A percentile compares a stretch with the other conserved stretches of the same genome.
Conservation (phyloP, 2,888 invertebrate species). For the Ischnura elegans region DNA sequence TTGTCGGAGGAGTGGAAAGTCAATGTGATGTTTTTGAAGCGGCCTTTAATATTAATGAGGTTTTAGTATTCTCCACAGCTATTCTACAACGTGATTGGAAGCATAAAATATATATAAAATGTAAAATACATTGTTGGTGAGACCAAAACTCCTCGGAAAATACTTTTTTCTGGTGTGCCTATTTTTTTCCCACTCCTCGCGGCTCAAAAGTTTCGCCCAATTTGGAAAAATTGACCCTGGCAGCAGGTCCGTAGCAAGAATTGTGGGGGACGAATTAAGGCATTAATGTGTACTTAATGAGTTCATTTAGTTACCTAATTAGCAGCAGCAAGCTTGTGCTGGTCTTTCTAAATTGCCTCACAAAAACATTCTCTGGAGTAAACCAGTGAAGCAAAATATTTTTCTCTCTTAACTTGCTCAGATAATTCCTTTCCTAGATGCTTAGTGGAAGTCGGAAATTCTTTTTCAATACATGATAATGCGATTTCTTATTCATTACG, state of each 20-base stretch:
- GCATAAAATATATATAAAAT: slow-evolving; percentile 5
- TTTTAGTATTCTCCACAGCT: slow-evolving; percentile 52
- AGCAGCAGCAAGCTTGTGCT: not conserved
- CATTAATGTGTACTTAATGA: not conserved
- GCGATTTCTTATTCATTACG: too few relatives aligned
- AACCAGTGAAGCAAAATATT: not conserved
- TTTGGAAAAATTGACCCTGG: not conserved
- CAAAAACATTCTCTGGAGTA: not conserved
- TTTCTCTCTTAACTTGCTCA: not conserved
- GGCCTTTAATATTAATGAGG: slow-evolving; percentile 64
- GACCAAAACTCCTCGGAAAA: not conserved
- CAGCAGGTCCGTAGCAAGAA: not conserved
- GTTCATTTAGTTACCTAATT: not conserved
- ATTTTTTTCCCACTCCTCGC: not conserved
- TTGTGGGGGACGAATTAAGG: not conserved
- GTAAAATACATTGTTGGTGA: not conserved
- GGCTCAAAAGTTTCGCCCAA: not conserved
- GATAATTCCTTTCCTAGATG: not conserved
- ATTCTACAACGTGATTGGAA: slow-evolving; percentile 63
- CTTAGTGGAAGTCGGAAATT: too few relatives aligned
- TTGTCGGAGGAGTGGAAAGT: slow-evolving; percentile 66
- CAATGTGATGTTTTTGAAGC: slow-evolving; percentile 61
- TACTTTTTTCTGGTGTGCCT: not conserved
- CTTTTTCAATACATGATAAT: too few relatives aligned
- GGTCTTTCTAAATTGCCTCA: not conserved